These are phyloP conservation scores for Andricus quercusramuli DNA, from an alignment of 2,888 invertebrate genomes.

Conservation along the genomic window DNA sequence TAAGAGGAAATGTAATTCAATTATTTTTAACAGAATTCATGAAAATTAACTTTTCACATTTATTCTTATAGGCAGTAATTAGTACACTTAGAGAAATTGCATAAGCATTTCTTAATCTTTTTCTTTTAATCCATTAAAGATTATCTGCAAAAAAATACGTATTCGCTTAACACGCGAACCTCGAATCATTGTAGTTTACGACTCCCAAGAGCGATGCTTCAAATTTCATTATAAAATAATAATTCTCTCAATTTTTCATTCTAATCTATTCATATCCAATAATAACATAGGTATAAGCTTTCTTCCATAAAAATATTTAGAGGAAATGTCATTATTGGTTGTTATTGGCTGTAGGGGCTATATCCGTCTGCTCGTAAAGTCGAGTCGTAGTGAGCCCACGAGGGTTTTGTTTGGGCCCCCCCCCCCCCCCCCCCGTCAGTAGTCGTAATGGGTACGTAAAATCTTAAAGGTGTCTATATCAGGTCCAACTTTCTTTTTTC, in stretches of 20 bases:
- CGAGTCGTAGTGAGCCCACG: neutral
- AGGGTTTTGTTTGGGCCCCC: conserved; percentile 3
- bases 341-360: neutral
- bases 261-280: neutral
- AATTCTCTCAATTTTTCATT: conserved; percentile 8
- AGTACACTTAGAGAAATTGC: neutral
- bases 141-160: neutral
- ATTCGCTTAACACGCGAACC: neutral
- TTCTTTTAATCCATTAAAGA: neutral
- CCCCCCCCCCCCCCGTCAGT: neutral
- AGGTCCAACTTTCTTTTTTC: neutral
- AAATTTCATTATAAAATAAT: neutral
- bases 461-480: conserved; percentile 12
- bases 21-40: too few species aligned
- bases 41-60: neutral
- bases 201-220: neutral
- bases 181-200: conserved; percentile 21
- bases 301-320: neutral
- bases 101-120: neutral
- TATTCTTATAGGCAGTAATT: neutral
- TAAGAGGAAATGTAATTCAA: too few species aligned
- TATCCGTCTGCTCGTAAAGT: conserved; percentile 14
- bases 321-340: neutral
- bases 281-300: neutral
- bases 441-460: conserved; percentile 22